These are phyloP conservation scores for Drosophila vallismaia DNA, from an alignment of 2,888 invertebrate genomes.

Conservation along the genomic window DNA sequence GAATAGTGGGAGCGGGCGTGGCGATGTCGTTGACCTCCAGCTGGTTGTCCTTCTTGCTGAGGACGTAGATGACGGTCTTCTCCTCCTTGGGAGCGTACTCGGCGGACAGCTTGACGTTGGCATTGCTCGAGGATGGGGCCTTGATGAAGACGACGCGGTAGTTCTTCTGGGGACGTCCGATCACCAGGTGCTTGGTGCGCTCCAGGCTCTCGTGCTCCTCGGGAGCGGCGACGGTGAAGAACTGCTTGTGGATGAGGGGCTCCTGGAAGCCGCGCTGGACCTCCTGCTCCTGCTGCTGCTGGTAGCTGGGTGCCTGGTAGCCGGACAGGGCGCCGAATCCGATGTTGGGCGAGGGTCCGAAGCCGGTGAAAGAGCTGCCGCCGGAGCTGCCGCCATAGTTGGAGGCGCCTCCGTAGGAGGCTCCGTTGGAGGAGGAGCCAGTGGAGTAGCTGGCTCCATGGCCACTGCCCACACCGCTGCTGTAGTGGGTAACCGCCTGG, in stretches of 20 bases:
- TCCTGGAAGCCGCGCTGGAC: conserved; percentile 66
- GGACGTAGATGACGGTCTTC: conserved; percentile 83
- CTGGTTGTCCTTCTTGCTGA: conserved; percentile 80
- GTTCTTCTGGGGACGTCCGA: conserved; percentile 81
- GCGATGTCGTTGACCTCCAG: conserved; percentile 80
- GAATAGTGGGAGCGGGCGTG: conserved; percentile 81
- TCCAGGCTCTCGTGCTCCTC: conserved; percentile 78
- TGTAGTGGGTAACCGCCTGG: conserved; percentile 10
- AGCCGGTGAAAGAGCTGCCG: conserved; percentile 45
- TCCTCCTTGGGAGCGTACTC: conserved; percentile 82
- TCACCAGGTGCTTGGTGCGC: conserved; percentile 76
- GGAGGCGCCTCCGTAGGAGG: conserved; percentile 14
- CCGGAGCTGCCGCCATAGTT: conserved; percentile 23
- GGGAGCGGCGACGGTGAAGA: conserved; percentile 81
- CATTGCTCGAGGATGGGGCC: conserved; percentile 77
- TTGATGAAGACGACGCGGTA: conserved; percentile 83
- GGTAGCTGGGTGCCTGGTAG: conserved; percentile 60
- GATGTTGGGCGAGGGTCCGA: conserved; percentile 58
- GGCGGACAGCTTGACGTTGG: conserved; percentile 78
- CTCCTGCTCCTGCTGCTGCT: conserved; percentile 57
- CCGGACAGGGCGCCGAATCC: conserved; percentile 59
- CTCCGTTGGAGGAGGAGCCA: conserved; percentile 20
- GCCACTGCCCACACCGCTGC: conserved; percentile 8
- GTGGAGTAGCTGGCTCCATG: conserved; percentile 19
- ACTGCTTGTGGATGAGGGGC: conserved; percentile 80